Percentiles rank a stretch among this genome's conserved stretches.
Evolutionary conservation across 2,113 vertebrate genomes (phyloP).

Genomic region (Ctenomys sociabilis): DNA sequence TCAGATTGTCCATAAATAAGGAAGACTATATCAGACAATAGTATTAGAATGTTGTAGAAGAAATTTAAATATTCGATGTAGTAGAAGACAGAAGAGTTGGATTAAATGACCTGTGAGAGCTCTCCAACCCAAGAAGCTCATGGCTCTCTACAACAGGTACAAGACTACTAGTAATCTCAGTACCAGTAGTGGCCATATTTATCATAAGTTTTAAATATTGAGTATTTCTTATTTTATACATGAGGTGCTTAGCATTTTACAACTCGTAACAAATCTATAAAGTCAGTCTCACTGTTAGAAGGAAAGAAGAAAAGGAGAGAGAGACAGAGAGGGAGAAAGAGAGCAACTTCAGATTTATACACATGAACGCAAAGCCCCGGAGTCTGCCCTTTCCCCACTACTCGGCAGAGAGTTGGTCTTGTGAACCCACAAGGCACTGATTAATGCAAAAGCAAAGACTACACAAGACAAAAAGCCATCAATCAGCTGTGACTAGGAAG

Average conservation of each 20-base stretch:
- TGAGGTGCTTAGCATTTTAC: neutral
- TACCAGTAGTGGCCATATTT: neutral
- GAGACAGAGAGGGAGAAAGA: too few species aligned
- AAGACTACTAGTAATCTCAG: neutral
- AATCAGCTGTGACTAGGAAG: neutral
- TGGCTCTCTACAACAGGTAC: neutral
- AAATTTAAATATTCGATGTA: conserved; percentile 15
- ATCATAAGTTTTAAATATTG: neutral
- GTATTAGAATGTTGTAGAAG: neutral
- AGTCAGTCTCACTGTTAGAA: neutral
- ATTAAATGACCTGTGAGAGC: neutral
- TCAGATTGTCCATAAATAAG: neutral
- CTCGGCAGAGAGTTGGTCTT: too few species aligned
- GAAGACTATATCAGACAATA: neutral
- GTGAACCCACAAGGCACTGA: neutral
- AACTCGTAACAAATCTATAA: neutral
- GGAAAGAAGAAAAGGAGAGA: neutral
- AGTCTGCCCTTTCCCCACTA: neutral
- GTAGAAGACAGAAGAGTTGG: neutral
- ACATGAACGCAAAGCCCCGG: neutral
- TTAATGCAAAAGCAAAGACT: neutral
- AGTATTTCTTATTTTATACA: neutral
- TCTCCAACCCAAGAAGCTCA: neutral
- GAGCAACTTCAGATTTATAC: neutral
- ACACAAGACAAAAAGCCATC: neutral